Evolutionary conservation across 2,888 invertebrate genomes (phyloP).

Genomic region (Lasioglossum villosulum): DNA sequence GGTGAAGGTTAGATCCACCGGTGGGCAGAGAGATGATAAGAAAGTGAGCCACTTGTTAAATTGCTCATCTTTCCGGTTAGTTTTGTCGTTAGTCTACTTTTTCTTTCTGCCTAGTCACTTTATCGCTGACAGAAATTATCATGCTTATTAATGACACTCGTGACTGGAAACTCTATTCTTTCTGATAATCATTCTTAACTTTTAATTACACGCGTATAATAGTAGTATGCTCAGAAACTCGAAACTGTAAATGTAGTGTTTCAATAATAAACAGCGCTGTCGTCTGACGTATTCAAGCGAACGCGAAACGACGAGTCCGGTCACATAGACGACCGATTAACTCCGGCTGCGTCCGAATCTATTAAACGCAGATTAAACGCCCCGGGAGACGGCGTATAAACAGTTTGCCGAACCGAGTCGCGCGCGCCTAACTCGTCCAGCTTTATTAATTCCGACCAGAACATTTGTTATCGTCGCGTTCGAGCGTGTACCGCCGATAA

Average conservation of each 20-base stretch:
- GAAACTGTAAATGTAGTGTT: too few relatives aligned
- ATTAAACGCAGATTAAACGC: slow-evolving; percentile 47
- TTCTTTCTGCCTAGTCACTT: slow-evolving; percentile 1
- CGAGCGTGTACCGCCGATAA: slow-evolving; percentile 68
- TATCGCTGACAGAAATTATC: neutral
- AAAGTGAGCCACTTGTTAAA: slow-evolving; percentile 47
- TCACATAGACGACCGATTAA: slow-evolving; percentile 16
- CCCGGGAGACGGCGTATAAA: slow-evolving; percentile 30
- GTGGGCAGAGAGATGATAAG: slow-evolving; percentile 47
- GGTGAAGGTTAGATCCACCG: slow-evolving; percentile 52
- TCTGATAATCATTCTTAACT: neutral
- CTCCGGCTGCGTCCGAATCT: slow-evolving; percentile 26
- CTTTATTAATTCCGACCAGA: slow-evolving; percentile 52
- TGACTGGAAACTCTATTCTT: neutral
- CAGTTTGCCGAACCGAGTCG: slow-evolving; percentile 45
- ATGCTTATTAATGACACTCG: neutral
- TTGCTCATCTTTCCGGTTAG: slow-evolving; percentile 33
- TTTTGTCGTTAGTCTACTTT: slow-evolving; percentile 35
- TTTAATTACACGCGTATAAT: too few relatives aligned
- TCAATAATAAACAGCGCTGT: too few relatives aligned
- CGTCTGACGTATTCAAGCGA: neutral
- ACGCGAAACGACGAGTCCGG: neutral
- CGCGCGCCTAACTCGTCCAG: slow-evolving; percentile 33
- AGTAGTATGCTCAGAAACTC: too few relatives aligned
- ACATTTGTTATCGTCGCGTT: slow-evolving; percentile 58